Evolutionary conservation across 1,140 invertebrate species (phyloP).

Genomic region (Panagrolaimus sp.): DNA sequence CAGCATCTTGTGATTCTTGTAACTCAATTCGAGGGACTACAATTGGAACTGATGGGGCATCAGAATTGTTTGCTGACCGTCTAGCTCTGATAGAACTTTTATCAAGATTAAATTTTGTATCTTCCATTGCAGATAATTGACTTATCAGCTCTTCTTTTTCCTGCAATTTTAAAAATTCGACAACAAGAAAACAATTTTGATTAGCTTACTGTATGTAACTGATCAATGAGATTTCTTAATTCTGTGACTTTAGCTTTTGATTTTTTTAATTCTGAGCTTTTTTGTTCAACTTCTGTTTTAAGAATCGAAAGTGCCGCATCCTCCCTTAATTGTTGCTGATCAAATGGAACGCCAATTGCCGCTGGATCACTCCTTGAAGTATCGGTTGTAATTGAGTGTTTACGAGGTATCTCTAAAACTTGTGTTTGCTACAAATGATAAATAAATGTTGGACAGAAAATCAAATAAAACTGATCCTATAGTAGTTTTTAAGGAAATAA

Average conservation of each 20-base stretch:
- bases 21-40: conserved; percentile 3
- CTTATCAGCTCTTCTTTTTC: conserved; percentile 4
- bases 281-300: neutral
- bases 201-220: neutral
- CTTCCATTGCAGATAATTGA: neutral
- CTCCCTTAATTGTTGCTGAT: too few relatives aligned
- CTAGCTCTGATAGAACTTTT: neutral
- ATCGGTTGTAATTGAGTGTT: too few relatives aligned
- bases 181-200: neutral
- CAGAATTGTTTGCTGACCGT: neutral
- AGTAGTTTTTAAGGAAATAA: too few relatives aligned
- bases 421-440: too few relatives aligned
- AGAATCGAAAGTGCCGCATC: too few relatives aligned
- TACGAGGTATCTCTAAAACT: too few relatives aligned
- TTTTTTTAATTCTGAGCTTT: neutral
- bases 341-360: too few relatives aligned
- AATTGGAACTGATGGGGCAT: neutral
- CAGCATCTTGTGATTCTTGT: neutral
- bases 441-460: too few relatives aligned
- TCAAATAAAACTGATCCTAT: too few relatives aligned
- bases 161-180: neutral
- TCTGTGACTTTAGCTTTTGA: neutral
- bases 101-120: neutral
- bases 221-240: neutral
- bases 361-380: too few relatives aligned